A percentile compares a stretch with the other conserved stretches of the same genome.
These are phyloP conservation scores for Craterocephalus amniculus DNA, from an alignment of 2,797 vertebrate genomes.

Conservation along the genomic window DNA sequence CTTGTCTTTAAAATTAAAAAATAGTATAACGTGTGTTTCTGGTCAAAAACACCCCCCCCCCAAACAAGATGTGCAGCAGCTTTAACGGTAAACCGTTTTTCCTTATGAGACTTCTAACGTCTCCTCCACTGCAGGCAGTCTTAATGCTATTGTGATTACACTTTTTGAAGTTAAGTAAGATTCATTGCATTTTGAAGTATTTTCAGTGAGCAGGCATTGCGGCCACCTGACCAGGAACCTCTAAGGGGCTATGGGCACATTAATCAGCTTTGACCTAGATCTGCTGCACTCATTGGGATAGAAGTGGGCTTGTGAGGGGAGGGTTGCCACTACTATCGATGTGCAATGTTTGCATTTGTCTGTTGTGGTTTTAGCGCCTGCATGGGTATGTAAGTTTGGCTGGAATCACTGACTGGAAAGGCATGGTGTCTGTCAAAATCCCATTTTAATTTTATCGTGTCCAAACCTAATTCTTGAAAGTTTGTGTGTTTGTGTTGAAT, in stretches of 20 bases:
- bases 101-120: conserved; percentile 4
- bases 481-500: not conserved
- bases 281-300: conserved; percentile 73
- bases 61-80: conserved; percentile 16
- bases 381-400: conserved; percentile 30
- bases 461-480: not conserved
- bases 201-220: conserved; percentile 56
- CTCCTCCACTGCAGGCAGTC: not conserved
- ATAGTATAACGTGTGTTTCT: not conserved
- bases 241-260: conserved; percentile 77
- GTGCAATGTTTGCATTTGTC: conserved; percentile 30
- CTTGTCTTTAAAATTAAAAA: not conserved
- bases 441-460: too few species aligned
- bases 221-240: conserved; percentile 78
- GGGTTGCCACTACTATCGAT: conserved; percentile 67
- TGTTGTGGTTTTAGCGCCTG: conserved; percentile 40
- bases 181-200: conserved; percentile 61
- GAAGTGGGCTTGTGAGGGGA: conserved; percentile 64
- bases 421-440: conserved; percentile 33
- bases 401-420: conserved; percentile 16
- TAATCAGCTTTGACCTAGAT: conserved; percentile 86
- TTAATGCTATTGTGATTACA: conserved; percentile 12
- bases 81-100: conserved; percentile 13
- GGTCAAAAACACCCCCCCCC: not conserved
- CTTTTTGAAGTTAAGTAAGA: conserved; percentile 8